Percentiles rank a stretch among this genome's conserved stretches.
phyloP scores from a whole-genome alignment of 2,797 vertebrate species.

The Lepilemur ruficaudatus region DNA sequence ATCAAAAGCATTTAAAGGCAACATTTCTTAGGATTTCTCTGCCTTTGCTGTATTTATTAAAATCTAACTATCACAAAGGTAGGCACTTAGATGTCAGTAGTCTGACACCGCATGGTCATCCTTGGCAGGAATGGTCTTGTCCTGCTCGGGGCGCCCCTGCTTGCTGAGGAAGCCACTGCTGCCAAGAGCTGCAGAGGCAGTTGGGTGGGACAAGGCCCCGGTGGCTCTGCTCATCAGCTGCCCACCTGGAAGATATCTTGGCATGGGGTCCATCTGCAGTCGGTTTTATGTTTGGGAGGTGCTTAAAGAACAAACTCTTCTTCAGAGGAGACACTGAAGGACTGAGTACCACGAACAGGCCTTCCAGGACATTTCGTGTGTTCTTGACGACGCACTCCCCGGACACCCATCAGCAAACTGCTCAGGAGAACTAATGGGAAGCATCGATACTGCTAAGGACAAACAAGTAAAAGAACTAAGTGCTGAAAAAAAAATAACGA shows the following conservation, averaged over 20 bases:
- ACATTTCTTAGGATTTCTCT: background rate
- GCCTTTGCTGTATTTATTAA: background rate
- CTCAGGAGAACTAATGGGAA: background rate
- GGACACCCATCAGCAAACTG: background rate
- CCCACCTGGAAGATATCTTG: background rate
- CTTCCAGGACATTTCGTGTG: background rate
- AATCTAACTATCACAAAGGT: background rate
- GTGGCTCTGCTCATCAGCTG: background rate
- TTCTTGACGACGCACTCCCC: background rate
- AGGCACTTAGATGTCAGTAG: background rate
- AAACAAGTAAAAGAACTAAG: background rate
- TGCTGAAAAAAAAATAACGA: background rate
- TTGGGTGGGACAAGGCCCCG: background rate
- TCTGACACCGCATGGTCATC: rapidly evolving
- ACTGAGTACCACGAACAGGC: background rate
- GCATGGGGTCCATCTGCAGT: background rate
- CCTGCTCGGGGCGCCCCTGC: background rate
- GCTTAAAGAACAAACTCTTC: background rate
- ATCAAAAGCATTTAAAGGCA: background rate
- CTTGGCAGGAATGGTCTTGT: background rate
- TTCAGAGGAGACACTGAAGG: background rate
- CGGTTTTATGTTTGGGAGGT: background rate
- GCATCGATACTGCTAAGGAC: background rate
- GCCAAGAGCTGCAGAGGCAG: background rate
- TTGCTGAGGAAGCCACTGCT: rapidly evolving